These are phyloP conservation scores for Rhagologus leucostigma DNA, from an alignment of 2,113 vertebrate genomes.

Conservation along the genomic window DNA sequence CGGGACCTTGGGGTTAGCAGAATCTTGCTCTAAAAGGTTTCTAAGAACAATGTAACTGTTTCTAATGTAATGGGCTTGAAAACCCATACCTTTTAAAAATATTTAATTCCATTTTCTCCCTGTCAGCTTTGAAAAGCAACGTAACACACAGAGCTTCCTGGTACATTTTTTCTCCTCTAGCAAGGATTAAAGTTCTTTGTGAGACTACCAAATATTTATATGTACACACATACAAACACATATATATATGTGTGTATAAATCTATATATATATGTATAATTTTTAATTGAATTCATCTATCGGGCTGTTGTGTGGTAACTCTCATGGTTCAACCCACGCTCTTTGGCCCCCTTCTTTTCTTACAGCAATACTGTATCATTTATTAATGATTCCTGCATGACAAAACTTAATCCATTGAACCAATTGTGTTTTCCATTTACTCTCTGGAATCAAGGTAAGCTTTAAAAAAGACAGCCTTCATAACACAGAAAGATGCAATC, in stretches of 20 bases:
- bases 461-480: background rate
- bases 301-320: background rate
- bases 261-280: background rate
- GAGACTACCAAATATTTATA: background rate
- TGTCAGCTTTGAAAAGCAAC: background rate
- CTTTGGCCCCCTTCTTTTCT: background rate
- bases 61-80: background rate
- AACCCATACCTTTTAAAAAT: background rate
- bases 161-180: background rate
- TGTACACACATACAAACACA: rapidly evolving
- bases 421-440: background rate
- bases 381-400: background rate
- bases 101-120: background rate
- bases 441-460: background rate
- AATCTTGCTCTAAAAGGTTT: background rate
- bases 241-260: background rate
- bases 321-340: background rate
- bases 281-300: background rate
- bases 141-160: background rate
- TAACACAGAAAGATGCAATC: background rate
- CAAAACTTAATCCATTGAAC: background rate
- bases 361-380: background rate
- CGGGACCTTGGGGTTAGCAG: constrained; percentile 30
- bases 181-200: background rate
- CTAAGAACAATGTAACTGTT: background rate